Evolutionary conservation across 2,797 vertebrate genomes (phyloP).

Genomic region (Lagodon rhomboides): DNA sequence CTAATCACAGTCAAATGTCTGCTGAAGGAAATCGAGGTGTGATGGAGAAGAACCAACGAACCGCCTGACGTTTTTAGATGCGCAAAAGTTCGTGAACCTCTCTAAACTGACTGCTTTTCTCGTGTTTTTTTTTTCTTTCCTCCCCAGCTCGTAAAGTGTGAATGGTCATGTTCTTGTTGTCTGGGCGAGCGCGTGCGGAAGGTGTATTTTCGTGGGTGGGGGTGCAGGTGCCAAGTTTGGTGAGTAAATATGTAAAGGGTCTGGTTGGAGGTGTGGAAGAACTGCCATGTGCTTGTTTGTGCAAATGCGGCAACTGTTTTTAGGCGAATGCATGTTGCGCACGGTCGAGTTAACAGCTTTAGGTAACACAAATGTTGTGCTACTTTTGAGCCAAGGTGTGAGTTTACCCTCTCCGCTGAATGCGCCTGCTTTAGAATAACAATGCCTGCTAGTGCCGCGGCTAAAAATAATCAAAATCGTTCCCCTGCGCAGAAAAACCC

Average conservation of each 20-base stretch:
- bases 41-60: conserved; percentile 73
- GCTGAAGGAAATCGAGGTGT: conserved; percentile 74
- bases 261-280: conserved; percentile 77
- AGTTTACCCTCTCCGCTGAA: conserved; percentile 36
- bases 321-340: conserved; percentile 15
- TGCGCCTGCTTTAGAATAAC: conserved; percentile 42
- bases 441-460: conserved; percentile 32
- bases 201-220: conserved; percentile 67
- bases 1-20: conserved; percentile 77
- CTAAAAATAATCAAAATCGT: conserved; percentile 57
- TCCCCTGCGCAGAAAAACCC: conserved; percentile 18
- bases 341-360: conserved; percentile 28
- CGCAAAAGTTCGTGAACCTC: conserved; percentile 65
- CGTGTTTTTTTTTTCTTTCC: conserved; percentile 25
- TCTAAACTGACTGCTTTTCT: conserved; percentile 48
- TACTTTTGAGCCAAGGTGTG: conserved; percentile 54
- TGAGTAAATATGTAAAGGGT: conserved; percentile 76
- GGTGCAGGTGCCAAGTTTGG: conserved; percentile 75
- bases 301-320: conserved; percentile 35
- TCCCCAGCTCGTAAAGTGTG: conserved; percentile 70
- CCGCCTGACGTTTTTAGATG: conserved; percentile 74
- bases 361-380: conserved; percentile 27
- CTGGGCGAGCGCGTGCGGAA: conserved; percentile 51
- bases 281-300: conserved; percentile 46
- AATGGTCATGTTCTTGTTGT: conserved; percentile 74